Conservation (phyloP, 1,140 invertebrate genomes). For the Bombus cullumanus region DNA sequence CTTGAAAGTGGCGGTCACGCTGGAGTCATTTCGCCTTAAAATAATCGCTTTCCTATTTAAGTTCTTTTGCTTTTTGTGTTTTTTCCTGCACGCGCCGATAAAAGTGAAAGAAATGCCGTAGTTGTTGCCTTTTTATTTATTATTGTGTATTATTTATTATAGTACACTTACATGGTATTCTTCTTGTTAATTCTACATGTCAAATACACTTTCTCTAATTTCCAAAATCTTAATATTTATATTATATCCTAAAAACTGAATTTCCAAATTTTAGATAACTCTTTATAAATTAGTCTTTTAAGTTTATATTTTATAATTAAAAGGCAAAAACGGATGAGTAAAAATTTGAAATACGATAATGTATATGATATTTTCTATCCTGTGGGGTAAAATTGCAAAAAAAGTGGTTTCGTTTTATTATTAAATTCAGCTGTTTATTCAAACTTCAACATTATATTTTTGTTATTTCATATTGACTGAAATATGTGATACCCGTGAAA, state of each 20-base stretch:
- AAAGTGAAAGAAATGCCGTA: background rate
- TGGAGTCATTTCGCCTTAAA: background rate
- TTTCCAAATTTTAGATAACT: background rate
- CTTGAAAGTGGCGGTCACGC: slow-evolving; percentile 26
- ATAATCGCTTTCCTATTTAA: slow-evolving; percentile 25
- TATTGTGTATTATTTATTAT: background rate
- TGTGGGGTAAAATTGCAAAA: background rate
- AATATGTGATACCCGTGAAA: background rate
- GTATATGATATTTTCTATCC: background rate
- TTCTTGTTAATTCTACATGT: background rate
- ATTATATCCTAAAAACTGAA: background rate
- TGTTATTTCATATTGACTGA: background rate
- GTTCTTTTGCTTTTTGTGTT: background rate
- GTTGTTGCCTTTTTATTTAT: background rate
- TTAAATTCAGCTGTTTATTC: background rate
- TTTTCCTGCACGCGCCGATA: background rate
- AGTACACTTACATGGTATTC: no score
- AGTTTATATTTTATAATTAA: background rate
- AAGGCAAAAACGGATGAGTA: background rate
- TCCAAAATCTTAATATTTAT: background rate
- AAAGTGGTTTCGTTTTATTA: background rate
- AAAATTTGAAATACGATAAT: background rate
- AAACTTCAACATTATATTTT: background rate
- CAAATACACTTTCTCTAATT: background rate
- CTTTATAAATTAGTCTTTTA: background rate